Percentiles rank a stretch among this genome's conserved stretches.
Conservation (phyloP, 2,113 vertebrate genomes). For the Anhinga rufa region DNA sequence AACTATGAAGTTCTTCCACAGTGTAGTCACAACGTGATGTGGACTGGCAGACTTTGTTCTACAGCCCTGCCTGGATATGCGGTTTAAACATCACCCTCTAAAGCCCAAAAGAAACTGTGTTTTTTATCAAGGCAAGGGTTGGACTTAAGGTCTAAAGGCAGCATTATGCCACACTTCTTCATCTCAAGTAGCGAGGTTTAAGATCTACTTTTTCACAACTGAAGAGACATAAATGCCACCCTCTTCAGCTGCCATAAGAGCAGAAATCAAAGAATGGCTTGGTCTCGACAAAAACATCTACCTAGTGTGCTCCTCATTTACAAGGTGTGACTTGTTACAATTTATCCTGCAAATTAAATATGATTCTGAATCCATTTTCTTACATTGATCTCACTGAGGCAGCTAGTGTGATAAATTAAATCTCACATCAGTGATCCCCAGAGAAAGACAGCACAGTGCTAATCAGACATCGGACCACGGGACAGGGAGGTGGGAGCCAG, state of each 20-base stretch:
- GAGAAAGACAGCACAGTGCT: background rate
- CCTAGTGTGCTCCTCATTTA: background rate
- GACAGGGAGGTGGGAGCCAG: background rate
- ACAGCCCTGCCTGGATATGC: background rate
- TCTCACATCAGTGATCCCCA: background rate
- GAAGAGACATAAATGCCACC: background rate
- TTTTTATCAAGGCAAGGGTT: background rate
- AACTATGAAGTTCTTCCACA: background rate
- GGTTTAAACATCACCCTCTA: background rate
- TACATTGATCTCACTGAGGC: background rate
- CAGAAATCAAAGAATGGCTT: background rate
- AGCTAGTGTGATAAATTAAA: background rate
- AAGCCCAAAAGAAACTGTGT: background rate
- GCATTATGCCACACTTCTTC: background rate
- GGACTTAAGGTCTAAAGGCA: background rate
- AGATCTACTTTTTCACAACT: background rate
- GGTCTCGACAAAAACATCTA: background rate
- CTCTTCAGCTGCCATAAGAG: background rate
- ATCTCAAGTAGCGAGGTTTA: background rate
- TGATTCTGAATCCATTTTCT: background rate
- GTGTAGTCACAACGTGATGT: background rate
- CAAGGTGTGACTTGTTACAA: background rate
- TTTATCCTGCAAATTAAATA: background rate
- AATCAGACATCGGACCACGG: fast-evolving
- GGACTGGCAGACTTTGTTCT: background rate